phyloP scores from a whole-genome alignment of 1,140 invertebrate genomes.

The Drosophila truncata region DNA sequence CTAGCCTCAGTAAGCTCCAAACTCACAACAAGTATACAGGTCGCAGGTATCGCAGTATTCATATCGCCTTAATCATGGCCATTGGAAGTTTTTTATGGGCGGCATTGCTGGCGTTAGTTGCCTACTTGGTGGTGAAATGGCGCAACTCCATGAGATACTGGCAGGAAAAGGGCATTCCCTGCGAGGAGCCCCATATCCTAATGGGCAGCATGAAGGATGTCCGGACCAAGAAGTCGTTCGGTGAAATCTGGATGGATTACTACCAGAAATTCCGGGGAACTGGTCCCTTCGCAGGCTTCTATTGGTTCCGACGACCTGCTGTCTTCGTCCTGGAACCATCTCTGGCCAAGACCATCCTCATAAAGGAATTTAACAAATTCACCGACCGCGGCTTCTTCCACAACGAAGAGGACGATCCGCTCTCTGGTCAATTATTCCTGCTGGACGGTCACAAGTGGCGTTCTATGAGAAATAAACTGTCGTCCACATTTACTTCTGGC shows the following conservation, averaged over 20 bases:
- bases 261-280: constrained; percentile 78
- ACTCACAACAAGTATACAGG: not conserved
- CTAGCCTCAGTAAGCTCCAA: constrained; percentile 1
- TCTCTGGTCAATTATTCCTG: constrained; percentile 85
- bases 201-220: constrained; percentile 73
- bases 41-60: not conserved
- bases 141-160: constrained; percentile 71
- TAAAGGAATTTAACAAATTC: constrained; percentile 87
- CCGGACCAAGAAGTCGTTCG: constrained; percentile 30
- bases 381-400: constrained; percentile 85
- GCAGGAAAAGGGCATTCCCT: constrained; percentile 84
- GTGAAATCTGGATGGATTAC: constrained; percentile 53
- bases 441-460: constrained; percentile 86
- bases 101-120: constrained; percentile 37
- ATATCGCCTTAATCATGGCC: constrained; percentile 29
- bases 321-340: constrained; percentile 86
- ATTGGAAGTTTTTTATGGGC: constrained; percentile 34
- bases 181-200: constrained; percentile 77
- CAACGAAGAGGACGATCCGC: constrained; percentile 86
- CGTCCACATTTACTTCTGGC: constrained; percentile 87
- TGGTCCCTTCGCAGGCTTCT: constrained; percentile 82
- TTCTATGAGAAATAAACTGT: constrained; percentile 86
- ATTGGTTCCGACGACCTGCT: constrained; percentile 85
- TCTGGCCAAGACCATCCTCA: constrained; percentile 87
- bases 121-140: constrained; percentile 34